A percentile compares a stretch with the other conserved stretches of the same genome.
These are phyloP conservation scores for Tenthredo notha DNA, from an alignment of 2,888 invertebrate species.

Conservation along the genomic window DNA sequence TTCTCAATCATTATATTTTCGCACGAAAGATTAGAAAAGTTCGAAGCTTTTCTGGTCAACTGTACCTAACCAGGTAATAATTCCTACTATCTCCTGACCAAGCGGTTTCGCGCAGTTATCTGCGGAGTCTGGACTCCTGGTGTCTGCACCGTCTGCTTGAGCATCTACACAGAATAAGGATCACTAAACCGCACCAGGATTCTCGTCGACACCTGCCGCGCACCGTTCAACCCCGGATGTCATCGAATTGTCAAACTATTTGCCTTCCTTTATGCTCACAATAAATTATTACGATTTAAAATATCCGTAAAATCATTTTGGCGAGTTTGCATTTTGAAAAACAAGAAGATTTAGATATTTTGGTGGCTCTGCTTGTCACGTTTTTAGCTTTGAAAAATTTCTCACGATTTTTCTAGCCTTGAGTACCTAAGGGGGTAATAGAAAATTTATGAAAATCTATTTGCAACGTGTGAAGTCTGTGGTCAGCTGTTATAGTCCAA, in stretches of 20 bases:
- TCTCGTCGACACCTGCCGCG: conserved; percentile 59
- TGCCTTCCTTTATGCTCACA: conserved; percentile 60
- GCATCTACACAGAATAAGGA: conserved; percentile 59
- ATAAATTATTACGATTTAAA: background rate
- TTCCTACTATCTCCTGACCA: conserved; percentile 69
- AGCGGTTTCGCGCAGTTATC: conserved; percentile 65
- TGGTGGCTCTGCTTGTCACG: too few species aligned
- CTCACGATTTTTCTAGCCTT: background rate
- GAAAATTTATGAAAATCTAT: background rate
- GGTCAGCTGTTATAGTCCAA: background rate
- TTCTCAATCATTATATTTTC: background rate
- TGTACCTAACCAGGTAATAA: conserved; percentile 59
- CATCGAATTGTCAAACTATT: conserved; percentile 60
- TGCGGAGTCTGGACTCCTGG: background rate
- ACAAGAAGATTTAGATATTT: too few species aligned
- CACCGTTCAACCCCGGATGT: conserved; percentile 68
- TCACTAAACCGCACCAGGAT: conserved; percentile 57
- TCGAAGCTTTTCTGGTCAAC: background rate
- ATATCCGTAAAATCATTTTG: background rate
- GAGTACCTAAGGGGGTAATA: background rate
- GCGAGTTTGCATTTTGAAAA: too few species aligned
- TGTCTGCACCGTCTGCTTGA: conserved; percentile 46
- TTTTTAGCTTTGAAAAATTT: background rate
- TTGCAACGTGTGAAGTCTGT: conserved; percentile 5
- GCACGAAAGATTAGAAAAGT: background rate